Conservation (phyloP, 2,113 vertebrate species). For the Boulengeromyrus knoepffleri region DNA sequence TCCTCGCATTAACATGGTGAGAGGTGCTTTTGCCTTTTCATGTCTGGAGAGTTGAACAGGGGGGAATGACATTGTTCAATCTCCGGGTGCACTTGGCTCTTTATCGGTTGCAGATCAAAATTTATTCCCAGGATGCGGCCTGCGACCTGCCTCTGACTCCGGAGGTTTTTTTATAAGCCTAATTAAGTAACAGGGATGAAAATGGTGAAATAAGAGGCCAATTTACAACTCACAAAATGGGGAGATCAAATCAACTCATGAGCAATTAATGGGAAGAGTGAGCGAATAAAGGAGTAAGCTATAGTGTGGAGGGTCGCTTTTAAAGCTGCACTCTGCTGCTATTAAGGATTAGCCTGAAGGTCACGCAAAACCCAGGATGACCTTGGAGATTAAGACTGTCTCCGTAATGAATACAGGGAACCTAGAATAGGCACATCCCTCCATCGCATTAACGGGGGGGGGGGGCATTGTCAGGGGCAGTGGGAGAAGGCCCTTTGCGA, state of each 20-base stretch:
- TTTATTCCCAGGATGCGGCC: constrained; percentile 56
- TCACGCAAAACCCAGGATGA: constrained; percentile 58
- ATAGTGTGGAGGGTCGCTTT: constrained; percentile 56
- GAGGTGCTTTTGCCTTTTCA: constrained; percentile 70
- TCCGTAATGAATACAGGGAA: constrained; percentile 52
- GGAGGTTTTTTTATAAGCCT: constrained; percentile 55
- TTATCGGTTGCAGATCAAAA: constrained; percentile 61
- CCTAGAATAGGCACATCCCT: not conserved
- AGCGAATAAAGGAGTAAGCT: constrained; percentile 54
- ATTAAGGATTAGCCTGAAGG: constrained; percentile 69
- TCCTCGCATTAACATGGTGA: constrained; percentile 67
- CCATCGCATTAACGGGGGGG: not conserved
- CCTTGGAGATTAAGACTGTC: constrained; percentile 63
- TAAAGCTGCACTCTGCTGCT: constrained; percentile 50
- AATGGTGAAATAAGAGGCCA: constrained; percentile 71
- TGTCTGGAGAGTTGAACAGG: constrained; percentile 55
- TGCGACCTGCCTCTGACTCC: constrained; percentile 50
- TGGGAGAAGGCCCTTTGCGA: not conserved
- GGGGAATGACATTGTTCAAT: constrained; percentile 53
- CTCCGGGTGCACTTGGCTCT: constrained; percentile 51
- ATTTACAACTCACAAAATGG: constrained; percentile 62
- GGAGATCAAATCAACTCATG: constrained; percentile 69
- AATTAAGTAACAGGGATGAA: constrained; percentile 70
- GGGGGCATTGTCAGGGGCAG: not conserved
- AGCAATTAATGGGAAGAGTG: constrained; percentile 64